Percentiles rank a stretch among this genome's conserved stretches.
These are phyloP conservation scores for Ornithorhynchus anatinus DNA, from an alignment of 2,113 vertebrate species.

Conservation along the genomic window DNA sequence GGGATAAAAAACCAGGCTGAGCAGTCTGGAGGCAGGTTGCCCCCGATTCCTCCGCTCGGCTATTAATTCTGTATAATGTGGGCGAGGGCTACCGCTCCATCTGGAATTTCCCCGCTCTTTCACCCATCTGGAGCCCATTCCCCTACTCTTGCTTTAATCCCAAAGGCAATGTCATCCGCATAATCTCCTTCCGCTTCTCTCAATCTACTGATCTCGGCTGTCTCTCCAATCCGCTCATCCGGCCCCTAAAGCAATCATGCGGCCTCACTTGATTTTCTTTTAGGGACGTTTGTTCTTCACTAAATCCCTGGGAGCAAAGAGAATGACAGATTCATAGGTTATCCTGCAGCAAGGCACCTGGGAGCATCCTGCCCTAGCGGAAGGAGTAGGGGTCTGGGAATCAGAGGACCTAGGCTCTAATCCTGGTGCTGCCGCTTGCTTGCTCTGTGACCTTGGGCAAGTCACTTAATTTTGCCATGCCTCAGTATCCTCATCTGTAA, in stretches of 20 bases:
- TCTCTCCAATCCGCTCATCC: slow-evolving; percentile 50
- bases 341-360: no score
- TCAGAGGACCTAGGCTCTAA: no score
- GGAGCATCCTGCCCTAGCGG: no score
- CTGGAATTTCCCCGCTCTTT: not conserved
- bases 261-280: slow-evolving; percentile 38
- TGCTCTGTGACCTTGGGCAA: no score
- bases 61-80: not conserved
- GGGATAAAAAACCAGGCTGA: not conserved
- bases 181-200: slow-evolving; percentile 42
- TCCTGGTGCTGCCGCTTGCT: no score
- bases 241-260: slow-evolving; percentile 29
- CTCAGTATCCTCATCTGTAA: no score
- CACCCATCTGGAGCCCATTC: not conserved
- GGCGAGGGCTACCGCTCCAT: fast-evolving
- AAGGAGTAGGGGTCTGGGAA: no score
- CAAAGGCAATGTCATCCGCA: slow-evolving; percentile 22
- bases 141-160: slow-evolving; percentile 54
- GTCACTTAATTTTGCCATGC: no score
- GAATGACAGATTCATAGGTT: no score
- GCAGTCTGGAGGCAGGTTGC: not conserved
- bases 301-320: slow-evolving; percentile 55
- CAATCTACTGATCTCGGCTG: slow-evolving; percentile 53
- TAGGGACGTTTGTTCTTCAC: not conserved
- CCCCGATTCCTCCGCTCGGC: not conserved